A percentile compares a stretch with the other conserved stretches of the same genome.
Conservation (phyloP, 37 sponge, comb jelly and placozoan genomes). For the Dysidea cf. avara region DNA sequence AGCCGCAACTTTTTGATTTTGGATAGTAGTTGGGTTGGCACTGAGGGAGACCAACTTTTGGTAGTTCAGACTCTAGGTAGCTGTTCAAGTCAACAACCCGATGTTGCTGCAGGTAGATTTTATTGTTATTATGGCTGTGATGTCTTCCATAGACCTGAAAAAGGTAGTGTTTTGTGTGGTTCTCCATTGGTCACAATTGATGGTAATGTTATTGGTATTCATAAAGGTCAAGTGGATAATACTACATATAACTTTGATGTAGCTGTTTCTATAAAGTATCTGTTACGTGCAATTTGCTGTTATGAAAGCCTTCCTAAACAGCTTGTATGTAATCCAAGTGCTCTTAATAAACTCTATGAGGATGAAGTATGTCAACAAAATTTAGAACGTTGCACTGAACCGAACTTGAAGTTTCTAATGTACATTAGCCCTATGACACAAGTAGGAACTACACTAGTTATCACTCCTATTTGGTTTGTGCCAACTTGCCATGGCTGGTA, state of each 20-base stretch:
- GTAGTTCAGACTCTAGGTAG: no score
- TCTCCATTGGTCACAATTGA: constrained; percentile 5
- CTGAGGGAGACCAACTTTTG: no score
- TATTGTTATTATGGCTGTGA: constrained; percentile 9
- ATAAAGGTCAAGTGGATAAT: constrained; percentile 3
- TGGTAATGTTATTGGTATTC: constrained; percentile 26
- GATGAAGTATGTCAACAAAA: not conserved
- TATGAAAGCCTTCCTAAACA: not conserved
- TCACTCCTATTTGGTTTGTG: constrained; percentile 28
- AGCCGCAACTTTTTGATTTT: no score
- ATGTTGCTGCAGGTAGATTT: constrained; percentile 15
- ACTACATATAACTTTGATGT: constrained; percentile 4
- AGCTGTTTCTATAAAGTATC: constrained; percentile 11
- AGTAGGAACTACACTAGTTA: not conserved
- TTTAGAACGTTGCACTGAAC: not conserved
- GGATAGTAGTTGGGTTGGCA: no score
- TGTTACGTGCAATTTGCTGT: constrained; percentile 3
- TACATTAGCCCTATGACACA: constrained; percentile 9
- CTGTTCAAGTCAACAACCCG: not conserved
- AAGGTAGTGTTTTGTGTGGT: constrained; percentile 11
- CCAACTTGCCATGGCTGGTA: constrained; percentile 41
- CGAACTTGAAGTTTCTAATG: not conserved
- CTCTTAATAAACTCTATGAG: constrained; percentile 8
- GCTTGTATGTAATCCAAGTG: constrained; percentile 23
- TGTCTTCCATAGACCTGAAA: not conserved